Conservation (phyloP, 2,888 invertebrate genomes). For the Meteorus colon region DNA sequence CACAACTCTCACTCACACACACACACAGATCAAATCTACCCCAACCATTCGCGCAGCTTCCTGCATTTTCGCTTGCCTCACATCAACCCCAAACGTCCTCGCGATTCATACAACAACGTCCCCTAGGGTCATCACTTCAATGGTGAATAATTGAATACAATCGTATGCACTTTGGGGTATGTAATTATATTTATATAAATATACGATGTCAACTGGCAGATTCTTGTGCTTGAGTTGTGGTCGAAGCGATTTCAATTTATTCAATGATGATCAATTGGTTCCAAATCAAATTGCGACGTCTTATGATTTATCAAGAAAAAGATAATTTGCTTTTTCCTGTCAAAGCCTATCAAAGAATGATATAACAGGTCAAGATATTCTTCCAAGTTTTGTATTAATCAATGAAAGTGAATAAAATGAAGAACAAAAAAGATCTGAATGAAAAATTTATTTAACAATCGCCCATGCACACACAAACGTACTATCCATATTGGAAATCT, state of each 20-base stretch:
- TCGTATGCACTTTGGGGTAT: neutral
- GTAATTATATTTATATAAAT: neutral
- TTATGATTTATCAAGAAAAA: no score
- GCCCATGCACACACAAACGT: no score
- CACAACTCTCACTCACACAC: neutral
- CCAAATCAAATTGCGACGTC: neutral
- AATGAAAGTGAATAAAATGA: no score
- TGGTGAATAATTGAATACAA: slow-evolving; percentile 42
- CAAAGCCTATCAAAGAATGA: no score
- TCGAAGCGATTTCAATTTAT: neutral
- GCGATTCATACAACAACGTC: slow-evolving; percentile 1
- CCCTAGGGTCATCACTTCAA: slow-evolving; percentile 22
- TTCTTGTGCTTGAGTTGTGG: neutral
- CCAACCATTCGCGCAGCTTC: neutral
- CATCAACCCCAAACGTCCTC: neutral
- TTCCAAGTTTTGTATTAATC: no score
- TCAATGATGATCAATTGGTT: neutral
- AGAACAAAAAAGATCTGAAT: neutral
- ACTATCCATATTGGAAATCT: no score
- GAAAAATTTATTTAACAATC: neutral
- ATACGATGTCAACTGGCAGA: neutral
- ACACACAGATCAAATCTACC: neutral
- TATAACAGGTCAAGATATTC: no score
- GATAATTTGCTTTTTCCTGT: no score
- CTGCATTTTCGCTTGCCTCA: slow-evolving; percentile 10